Percentiles rank a stretch among this genome's conserved stretches.
Conservation (phyloP, 1,140 invertebrate genomes). For the Philaenus spumarius region DNA sequence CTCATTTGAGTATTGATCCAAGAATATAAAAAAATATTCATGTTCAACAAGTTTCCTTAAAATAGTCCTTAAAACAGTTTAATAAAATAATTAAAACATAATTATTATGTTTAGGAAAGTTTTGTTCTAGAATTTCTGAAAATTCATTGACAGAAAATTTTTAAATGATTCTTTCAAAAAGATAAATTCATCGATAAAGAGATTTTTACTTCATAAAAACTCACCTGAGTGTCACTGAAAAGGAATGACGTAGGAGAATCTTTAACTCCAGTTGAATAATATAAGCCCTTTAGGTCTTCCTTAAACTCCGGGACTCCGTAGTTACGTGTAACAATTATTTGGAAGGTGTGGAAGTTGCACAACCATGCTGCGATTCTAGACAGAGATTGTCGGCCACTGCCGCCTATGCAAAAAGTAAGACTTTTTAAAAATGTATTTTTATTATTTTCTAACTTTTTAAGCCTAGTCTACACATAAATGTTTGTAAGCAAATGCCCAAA, state of each 20-base stretch:
- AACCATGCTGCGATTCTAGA: conserved; percentile 69
- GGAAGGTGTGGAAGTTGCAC: conserved; percentile 65
- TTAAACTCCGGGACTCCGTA: conserved; percentile 70
- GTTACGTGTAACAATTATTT: conserved; percentile 69
- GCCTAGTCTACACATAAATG: background rate
- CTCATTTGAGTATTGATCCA: no score
- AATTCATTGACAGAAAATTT: no score
- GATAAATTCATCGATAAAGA: no score
- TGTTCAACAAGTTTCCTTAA: no score
- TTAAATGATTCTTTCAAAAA: no score
- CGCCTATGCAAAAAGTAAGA: conserved; percentile 46
- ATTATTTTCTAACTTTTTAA: background rate
- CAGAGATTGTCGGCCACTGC: conserved; percentile 77
- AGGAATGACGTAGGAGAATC: conserved; percentile 68
- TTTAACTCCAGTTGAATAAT: conserved; percentile 62
- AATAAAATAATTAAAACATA: no score
- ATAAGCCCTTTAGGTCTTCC: conserved; percentile 75
- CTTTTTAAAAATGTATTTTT: background rate
- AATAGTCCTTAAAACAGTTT: no score
- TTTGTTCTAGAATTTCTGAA: no score
- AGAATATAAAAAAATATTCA: no score
- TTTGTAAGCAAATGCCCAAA: no score
- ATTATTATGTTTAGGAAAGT: no score
- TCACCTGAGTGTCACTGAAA: conserved; percentile 68
- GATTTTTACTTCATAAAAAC: no score